Evolutionary conservation across 2,888 invertebrate species (phyloP), one percentile per base, ranked within the genome.

Genomic region (Taphrorychus bicolor): DNA sequence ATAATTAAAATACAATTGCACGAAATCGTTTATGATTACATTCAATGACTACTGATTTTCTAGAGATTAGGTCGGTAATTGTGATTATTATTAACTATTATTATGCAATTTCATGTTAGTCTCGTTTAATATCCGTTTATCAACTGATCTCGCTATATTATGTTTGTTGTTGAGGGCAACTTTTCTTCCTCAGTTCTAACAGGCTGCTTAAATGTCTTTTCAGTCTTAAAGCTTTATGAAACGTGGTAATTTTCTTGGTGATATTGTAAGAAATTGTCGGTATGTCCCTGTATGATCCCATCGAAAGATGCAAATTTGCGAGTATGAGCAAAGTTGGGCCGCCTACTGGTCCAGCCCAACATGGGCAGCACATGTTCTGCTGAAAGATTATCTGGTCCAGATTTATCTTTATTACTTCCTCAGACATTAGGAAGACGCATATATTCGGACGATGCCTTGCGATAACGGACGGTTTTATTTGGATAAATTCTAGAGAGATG

Each of bases 321-420:
- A 60, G 54, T 48, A 61, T 59, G 58, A 68, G 61, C 60, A 68
- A 68, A 70, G 58, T 65, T 57, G 56, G 62, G 52, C 58, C 70
- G 70, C 66, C 66, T 66, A 70, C 70, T 66, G 66, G 66, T 63
- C 49, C 66, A 54, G 58, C 70, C 70, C 63, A 66, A 70, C 70
- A 70, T 70, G 70, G 70, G 56, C 66, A 66, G 70, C 70, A 70
- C 63, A 70, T 70, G 70, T 70, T 66, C 32, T 21, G 9, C 58
- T 63, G 63, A 70, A 69, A 70, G 70, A 70, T 70, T 66, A 70
- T 70, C 70, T 70, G 66, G 66, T 63, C 66, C 66, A 63, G 63
- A 70, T 70, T 70, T 70, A 70, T 70, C 66, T 70, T 70, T 70
- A 70, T 70, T 70, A 63, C 70, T 65, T 69, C 69, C 69, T 66